Conservation (phyloP, 1,140 invertebrate species). For the Portunus trituberculatus region DNA sequence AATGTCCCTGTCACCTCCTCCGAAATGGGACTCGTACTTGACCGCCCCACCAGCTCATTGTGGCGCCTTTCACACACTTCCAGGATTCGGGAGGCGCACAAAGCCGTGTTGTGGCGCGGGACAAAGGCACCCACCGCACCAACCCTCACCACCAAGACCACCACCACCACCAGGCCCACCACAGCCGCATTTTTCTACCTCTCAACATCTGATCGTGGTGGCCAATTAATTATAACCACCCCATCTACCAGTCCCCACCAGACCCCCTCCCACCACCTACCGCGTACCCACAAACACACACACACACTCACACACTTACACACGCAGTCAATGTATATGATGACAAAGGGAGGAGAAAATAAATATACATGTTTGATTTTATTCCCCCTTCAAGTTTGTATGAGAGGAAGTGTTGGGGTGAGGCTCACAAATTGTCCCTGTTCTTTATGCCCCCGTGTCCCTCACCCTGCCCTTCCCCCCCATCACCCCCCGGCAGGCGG, state of each 20-base stretch:
- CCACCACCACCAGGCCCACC: not conserved
- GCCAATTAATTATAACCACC: conserved; percentile 14
- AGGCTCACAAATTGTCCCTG: not conserved
- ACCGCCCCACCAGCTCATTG: conserved; percentile 41
- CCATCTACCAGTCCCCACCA: not conserved
- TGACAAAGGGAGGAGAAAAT: not conserved
- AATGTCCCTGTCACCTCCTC: not conserved
- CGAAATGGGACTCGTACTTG: conserved; percentile 31
- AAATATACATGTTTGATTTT: not conserved
- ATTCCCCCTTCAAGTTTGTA: not conserved
- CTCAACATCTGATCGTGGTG: conserved; percentile 31
- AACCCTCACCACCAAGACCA: not conserved
- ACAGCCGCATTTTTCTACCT: not conserved
- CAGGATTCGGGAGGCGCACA: conserved; percentile 52
- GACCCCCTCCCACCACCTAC: not conserved
- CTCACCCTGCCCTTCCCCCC: not conserved
- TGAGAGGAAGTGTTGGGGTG: not conserved
- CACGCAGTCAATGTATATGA: too few relatives aligned
- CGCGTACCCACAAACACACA: conserved; percentile 37
- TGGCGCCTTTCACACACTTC: conserved; percentile 57
- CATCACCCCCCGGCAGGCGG: not conserved
- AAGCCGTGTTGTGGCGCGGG: conserved; percentile 33
- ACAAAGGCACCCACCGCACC: conserved; percentile 10
- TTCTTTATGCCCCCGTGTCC: not conserved
- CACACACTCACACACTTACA: not conserved